Percentiles rank a stretch among this genome's conserved stretches.
These are phyloP conservation scores for Amphipyra tragopoginis DNA, from an alignment of 2,888 invertebrate species.

Conservation along the genomic window DNA sequence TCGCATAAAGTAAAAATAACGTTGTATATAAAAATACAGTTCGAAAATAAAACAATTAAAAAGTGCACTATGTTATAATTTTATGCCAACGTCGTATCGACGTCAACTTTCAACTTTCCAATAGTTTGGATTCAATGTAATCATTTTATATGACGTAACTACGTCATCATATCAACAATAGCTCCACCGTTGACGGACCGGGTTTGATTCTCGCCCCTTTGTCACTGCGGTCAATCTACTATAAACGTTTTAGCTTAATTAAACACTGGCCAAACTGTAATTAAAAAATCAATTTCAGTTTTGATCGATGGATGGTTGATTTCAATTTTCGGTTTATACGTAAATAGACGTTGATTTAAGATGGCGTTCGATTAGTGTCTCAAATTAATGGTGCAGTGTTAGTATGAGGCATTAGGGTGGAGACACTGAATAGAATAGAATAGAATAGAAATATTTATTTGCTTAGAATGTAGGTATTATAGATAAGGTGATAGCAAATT, in stretches of 20 bases:
- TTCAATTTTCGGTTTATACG: not conserved
- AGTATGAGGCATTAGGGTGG: no score
- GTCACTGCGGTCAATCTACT: conserved; percentile 38
- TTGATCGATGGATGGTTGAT: conserved; percentile 17
- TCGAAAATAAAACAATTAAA: no score
- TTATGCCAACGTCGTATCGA: conserved; percentile 6
- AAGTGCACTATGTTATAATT: no score
- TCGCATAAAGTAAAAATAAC: no score
- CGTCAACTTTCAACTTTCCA: conserved; percentile 7
- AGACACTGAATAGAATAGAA: no score
- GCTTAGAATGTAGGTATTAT: no score
- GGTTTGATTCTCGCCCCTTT: conserved; percentile 34
- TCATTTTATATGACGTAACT: conserved; percentile 30
- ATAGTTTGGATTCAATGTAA: conserved; percentile 42
- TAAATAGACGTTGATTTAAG: not conserved
- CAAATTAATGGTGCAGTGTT: no score
- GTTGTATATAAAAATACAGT: no score
- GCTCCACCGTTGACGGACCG: not conserved
- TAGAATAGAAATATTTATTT: no score
- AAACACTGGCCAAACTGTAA: conserved; percentile 12
- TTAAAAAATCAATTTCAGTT: conserved; percentile 31
- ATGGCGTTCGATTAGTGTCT: no score
- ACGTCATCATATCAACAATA: conserved; percentile 29
- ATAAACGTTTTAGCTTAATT: conserved; percentile 47
- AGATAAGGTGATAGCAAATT: no score